Conservation (phyloP, 2,797 vertebrate genomes). For the Menidia menidia region DNA sequence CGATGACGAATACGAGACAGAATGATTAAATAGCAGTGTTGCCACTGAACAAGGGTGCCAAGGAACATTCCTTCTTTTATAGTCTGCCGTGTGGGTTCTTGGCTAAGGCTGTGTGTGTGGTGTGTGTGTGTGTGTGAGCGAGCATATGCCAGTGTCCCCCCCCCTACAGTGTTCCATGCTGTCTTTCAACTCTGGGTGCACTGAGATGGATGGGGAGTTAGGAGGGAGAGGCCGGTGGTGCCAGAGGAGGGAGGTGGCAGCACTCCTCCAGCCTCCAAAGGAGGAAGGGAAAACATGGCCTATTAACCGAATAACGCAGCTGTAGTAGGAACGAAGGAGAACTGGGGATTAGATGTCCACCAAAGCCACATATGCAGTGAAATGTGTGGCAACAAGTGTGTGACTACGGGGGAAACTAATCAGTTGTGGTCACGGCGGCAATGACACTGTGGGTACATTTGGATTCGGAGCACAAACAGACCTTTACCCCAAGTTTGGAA, state of each 20-base stretch:
- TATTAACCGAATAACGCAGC: background rate
- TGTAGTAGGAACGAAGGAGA: too few relatives aligned
- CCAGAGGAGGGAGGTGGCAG: background rate
- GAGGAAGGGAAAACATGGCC: background rate
- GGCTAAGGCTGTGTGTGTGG: background rate
- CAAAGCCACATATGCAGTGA: too few relatives aligned
- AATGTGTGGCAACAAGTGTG: too few relatives aligned
- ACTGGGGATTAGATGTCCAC: too few relatives aligned
- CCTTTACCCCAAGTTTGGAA: background rate
- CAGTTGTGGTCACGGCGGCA: too few relatives aligned
- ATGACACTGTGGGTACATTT: background rate
- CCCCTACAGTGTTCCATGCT: background rate
- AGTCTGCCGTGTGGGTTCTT: too few relatives aligned
- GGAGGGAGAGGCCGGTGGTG: background rate
- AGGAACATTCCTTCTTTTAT: background rate
- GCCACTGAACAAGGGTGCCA: background rate
- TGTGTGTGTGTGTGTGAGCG: background rate
- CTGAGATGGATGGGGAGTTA: background rate
- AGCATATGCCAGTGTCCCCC: too few relatives aligned
- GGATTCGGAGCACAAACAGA: background rate
- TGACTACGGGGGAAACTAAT: too few relatives aligned
- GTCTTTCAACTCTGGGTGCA: background rate
- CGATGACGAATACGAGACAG: background rate
- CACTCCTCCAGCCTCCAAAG: background rate
- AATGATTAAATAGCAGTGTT: background rate